A percentile compares a stretch with the other conserved stretches of the same genome.
Conservation (phyloP, 2,113 vertebrate species). For the Australoheros scitulus region DNA sequence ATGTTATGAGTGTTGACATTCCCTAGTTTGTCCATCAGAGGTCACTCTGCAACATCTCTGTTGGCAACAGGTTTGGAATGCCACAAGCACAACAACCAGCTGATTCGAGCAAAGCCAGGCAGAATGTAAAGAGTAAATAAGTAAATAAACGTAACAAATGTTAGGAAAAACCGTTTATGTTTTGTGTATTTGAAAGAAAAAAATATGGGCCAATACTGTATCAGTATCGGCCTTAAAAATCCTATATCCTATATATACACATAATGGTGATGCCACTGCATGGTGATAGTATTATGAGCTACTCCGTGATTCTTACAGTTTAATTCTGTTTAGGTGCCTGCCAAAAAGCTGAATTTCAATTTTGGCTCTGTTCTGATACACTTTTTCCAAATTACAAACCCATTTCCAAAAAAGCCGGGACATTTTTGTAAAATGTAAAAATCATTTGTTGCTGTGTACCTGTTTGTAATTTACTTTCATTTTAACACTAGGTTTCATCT, state of each 20-base stretch:
- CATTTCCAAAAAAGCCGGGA: no score
- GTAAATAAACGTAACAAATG: neutral
- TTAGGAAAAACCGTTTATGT: neutral
- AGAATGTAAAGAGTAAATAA: neutral
- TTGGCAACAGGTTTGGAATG: rapidly evolving
- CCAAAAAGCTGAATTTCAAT: no score
- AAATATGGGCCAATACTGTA: no score
- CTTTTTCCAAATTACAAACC: no score
- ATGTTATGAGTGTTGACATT: neutral
- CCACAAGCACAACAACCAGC: neutral
- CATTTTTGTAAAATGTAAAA: no score
- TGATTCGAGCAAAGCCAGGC: neutral
- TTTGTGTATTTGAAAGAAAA: neutral
- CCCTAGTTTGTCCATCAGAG: neutral
- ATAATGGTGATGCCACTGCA: no score
- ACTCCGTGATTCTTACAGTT: no score
- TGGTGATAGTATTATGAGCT: no score
- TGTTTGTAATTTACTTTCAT: neutral
- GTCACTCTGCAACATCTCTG: neutral
- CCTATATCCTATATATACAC: no score
- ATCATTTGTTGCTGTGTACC: neutral
- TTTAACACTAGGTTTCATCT: neutral
- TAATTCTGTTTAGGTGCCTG: no score
- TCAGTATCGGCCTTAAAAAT: no score
- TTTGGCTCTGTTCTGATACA: no score